Evolutionary conservation across 1,140 invertebrate species (phyloP).

Genomic region (Halictus rubicundus): DNA sequence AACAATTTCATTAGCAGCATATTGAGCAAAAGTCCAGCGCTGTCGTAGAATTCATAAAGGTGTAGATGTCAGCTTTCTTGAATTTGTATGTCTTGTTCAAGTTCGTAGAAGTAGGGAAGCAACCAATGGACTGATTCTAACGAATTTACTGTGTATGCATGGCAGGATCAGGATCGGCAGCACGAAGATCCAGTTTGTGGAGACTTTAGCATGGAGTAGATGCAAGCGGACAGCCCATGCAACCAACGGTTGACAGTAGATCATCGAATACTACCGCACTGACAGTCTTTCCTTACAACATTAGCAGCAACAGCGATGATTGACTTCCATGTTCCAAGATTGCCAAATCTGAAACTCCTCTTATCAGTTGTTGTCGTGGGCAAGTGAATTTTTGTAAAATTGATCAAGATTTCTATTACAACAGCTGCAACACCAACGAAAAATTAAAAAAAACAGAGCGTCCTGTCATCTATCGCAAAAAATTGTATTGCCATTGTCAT

Average conservation of each 20-base stretch:
- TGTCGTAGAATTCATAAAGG: conserved; percentile 2
- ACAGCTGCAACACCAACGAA: conserved; percentile 31
- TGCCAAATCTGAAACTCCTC: conserved; percentile 39
- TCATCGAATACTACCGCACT: conserved; percentile 41
- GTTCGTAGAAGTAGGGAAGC: conserved; percentile 23
- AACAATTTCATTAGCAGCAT: conserved; percentile 1
- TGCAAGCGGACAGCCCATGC: conserved; percentile 35
- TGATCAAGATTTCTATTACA: conserved; percentile 33
- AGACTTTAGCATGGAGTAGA: conserved; percentile 65
- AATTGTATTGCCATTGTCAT: conserved; percentile 18
- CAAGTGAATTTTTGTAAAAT: conserved; percentile 52
- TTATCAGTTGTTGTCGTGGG: conserved; percentile 31
- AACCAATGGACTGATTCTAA: conserved; percentile 37
- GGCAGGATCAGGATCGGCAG: conserved; percentile 61
- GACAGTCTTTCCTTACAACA: conserved; percentile 51
- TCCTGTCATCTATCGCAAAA: conserved; percentile 3
- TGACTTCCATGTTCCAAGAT: conserved; percentile 48
- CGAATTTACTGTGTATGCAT: conserved; percentile 52
- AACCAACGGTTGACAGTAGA: conserved; percentile 40
- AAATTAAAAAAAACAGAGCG: conserved; percentile 9
- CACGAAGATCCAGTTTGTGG: conserved; percentile 68
- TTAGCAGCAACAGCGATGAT: conserved; percentile 51
- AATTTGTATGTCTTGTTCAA: conserved; percentile 15
- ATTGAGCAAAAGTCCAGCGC: conserved; percentile 7
- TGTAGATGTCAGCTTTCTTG: conserved; percentile 13